Base-by-base conservation (phyloP, 2,888 invertebrate genomes). In the Caenorhabditis uteleia region DNA sequence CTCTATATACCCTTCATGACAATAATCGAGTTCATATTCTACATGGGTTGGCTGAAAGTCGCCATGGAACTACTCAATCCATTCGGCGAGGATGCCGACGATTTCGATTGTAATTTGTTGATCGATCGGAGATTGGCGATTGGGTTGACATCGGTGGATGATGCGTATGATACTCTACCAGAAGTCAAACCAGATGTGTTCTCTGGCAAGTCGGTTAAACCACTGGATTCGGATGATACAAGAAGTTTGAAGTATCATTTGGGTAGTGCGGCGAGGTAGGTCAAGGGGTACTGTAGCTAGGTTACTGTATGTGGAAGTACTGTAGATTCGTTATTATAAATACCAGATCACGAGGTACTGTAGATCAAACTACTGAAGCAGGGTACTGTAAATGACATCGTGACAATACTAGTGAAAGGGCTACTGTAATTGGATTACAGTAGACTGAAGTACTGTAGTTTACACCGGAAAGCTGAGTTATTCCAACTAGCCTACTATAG, bases 31-130 rank as follows among this genome's bases (percentile, higher is more conserved):
- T 46, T 46, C 16, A 29, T 46, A n/a, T 46, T 46, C 20, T 46
- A 46, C 16, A 64, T 70, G 62, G 70, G 70, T 29, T 70, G 70
- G 70, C 31, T 68, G 25, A 70, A 70, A 47, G 64, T 64, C 1
- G 70, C 70, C 12, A 70, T 70, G 70, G 70, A 64, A 31, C 45
- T 70, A 20, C 27, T 70, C 25, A 70, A 70, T 57, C 70, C 70
- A n/a, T 68, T 68, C 34, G 70, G 70, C 33, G 70, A 70, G 27
- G 70, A 70, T 40, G 67, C 67, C 8, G 70, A 70, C 27, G 70
- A 70, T 27, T 70, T 66, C 33, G 70, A 70, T 27, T 68, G 67
- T 43, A 70, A 70, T 43, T 51, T 70, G 10, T 29, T 70, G 20
- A 58, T 70, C 27, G 70, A 70, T 47, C 25, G 70, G 23, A 70